These are phyloP conservation scores for Pterostichus niger DNA, from an alignment of 2,888 invertebrate species.

Conservation along the genomic window DNA sequence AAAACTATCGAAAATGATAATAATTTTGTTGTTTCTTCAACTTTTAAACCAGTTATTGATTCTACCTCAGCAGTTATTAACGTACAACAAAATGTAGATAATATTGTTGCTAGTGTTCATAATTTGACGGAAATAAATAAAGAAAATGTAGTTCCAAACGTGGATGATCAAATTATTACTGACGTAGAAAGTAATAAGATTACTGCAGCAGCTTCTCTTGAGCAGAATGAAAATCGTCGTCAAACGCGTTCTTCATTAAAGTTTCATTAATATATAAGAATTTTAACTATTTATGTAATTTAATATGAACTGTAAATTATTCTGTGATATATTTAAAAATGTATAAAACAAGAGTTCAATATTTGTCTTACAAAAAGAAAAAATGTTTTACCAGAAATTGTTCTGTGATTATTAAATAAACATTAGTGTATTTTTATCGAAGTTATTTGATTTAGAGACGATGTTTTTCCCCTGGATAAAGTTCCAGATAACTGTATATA, in stretches of 20 bases:
- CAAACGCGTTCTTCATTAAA: conserved; percentile 56
- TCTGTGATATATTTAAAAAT: too few species aligned
- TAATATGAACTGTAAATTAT: too few species aligned
- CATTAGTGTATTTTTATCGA: too few species aligned
- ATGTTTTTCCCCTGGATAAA: too few species aligned
- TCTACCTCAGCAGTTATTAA: too few species aligned
- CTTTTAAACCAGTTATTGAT: too few species aligned
- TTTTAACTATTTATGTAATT: neutral
- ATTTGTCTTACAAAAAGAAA: too few species aligned
- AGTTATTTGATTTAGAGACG: too few species aligned
- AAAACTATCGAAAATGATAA: neutral
- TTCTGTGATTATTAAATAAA: too few species aligned
- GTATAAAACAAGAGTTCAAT: too few species aligned
- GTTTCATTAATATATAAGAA: conserved; percentile 24
- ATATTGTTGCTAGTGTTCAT: conserved; percentile 1
- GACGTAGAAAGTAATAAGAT: conserved; percentile 17
- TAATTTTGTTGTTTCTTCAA: neutral
- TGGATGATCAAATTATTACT: neutral
- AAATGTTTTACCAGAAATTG: too few species aligned
- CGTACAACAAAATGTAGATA: neutral
- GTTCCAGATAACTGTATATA: too few species aligned
- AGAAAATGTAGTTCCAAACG: conserved; percentile 7
- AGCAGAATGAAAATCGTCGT: conserved; percentile 47
- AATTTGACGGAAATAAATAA: conserved; percentile 9
- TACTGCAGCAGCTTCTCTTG: neutral